Percentiles rank a stretch among this genome's conserved stretches.
Conservation (phyloP, 2,888 invertebrate genomes). For the Monoplex corrugatus region DNA sequence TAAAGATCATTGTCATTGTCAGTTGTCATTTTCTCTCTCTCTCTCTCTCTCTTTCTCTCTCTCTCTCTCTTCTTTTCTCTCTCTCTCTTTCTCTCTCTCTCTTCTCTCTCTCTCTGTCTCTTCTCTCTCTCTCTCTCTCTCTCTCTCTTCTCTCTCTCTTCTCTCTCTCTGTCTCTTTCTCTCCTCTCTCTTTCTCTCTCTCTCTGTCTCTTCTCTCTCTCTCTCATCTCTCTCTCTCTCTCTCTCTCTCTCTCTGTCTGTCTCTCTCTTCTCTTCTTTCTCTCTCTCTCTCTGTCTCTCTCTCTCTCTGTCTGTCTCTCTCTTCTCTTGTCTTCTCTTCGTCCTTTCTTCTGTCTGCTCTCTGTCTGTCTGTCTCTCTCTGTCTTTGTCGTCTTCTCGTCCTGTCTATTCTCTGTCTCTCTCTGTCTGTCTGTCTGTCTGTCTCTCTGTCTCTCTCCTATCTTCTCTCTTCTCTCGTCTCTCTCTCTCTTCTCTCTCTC, state of each 20-base stretch:
- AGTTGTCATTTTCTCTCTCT: not conserved
- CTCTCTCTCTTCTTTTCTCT: not conserved
- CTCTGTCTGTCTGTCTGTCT: no score
- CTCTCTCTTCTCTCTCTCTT: conserved; percentile 7
- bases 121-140: not conserved
- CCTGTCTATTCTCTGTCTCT: no score
- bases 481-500: no score
- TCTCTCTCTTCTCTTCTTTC: not conserved
- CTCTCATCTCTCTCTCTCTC: conserved; percentile 30
- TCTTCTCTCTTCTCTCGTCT: no score
- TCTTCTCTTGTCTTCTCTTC: no score
- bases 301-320: no score
- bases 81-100: not conserved
- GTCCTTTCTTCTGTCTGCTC: no score
- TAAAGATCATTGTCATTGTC: no score
- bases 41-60: not conserved
- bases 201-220: conserved; percentile 37
- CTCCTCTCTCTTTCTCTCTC: conserved; percentile 26
- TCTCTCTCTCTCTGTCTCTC: not conserved
- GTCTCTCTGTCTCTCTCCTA: no score
- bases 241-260: not conserved
- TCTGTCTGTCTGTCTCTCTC: no score
- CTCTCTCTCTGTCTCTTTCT: conserved; percentile 14
- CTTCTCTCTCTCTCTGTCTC: not conserved
- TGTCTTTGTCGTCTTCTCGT: no score